Base-by-base conservation (phyloP, 2,113 vertebrate species). In the Oryzias curvinotus region DNA sequence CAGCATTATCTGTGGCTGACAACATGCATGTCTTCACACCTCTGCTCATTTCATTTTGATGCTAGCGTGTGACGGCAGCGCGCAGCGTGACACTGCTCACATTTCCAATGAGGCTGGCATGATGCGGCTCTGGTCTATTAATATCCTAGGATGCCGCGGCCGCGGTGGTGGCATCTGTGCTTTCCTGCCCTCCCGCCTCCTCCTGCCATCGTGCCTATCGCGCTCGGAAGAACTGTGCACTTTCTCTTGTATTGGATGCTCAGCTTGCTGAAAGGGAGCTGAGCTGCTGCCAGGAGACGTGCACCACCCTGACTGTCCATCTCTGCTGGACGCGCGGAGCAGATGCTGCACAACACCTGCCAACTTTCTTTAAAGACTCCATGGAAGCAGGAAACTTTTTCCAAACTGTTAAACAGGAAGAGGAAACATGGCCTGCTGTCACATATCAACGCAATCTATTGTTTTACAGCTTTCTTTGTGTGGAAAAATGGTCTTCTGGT, bases 151-250 rank as follows among this genome's bases (percentile, higher is more conserved):
- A 87, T 87, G 85, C 87, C 83, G 86, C 19, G 56, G 71, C 68
- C 81, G 50, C 87, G 83, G 89, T 89, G 85, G 82, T 87, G 89
- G 87, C 90, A 91, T 91, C 90, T 92, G 90, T 82, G 72, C 83
- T 79, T 64, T 74, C 41, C 46, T 65, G 69, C 80, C 8, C 80
- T 72, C 65, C 71, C 68, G 26, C 48, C n/a, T 50, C 44, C 47
- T 52, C 51, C 5, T 16, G 54, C 55, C 19, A 53, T 57, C 45
- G 14, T 12, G 66, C 68, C 65, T 71, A 47, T 78, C 69, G 68
- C 47, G 48, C 75, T 88, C 81, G 75, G 87, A 81, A 84, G 80
- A 80, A 57, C 68, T 49, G 58, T 52, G 48, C 62, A 36, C 71
- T 62, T 66, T 58, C 52, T 67, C 69, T 23, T 69, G 78, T 74